Base-by-base conservation (phyloP, 2,113 vertebrate genomes). In the Phasianus colchicus region DNA sequence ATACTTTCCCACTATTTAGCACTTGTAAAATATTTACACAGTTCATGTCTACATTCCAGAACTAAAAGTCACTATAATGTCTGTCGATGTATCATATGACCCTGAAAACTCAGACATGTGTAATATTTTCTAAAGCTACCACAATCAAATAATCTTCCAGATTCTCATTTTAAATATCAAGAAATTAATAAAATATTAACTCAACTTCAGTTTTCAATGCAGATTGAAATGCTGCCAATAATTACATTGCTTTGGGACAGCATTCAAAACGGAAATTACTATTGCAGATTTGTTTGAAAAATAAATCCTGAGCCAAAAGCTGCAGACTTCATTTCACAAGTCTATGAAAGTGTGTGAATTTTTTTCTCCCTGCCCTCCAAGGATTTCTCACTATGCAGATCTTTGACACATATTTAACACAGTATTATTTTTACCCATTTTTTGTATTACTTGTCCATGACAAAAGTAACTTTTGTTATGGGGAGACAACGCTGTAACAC, bases 111-210 rank as follows among this genome's bases (percentile, higher is more conserved):
- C 92, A 89, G 83, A 54, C 52, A 75, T 40, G 58, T 21, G 15
- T 90, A 87, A 83, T 84, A 64, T 81, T 90, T 95, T 90, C 76
- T 86, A 29, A 42, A 57, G 29, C 54, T 88, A 74, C 48, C 13
- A 61, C 32, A 92, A 74, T 58, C 64, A 88, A 90, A 67, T 55
- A 91, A 43, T 58, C 38, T 88, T 95, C 89, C 73, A 90, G 29
- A 55, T 42, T 80, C 45, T 93, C 36, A 6, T 66, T 94, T 92
- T 78, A 83, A 86, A 17, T 82, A 79, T 43, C 12, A 89, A 86
- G 14, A 96, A 92, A 86, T 34, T 69, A 88, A 77, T 92, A 78
- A 84, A 85, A 72, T 86, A 90, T 74, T 95, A 90, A 95, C 92
- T 94, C 72, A 81, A 17, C 20, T 75, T 86, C 47, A 83, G 20